Conservation (phyloP, 2,888 invertebrate species). For the Girardia tigrina region DNA sequence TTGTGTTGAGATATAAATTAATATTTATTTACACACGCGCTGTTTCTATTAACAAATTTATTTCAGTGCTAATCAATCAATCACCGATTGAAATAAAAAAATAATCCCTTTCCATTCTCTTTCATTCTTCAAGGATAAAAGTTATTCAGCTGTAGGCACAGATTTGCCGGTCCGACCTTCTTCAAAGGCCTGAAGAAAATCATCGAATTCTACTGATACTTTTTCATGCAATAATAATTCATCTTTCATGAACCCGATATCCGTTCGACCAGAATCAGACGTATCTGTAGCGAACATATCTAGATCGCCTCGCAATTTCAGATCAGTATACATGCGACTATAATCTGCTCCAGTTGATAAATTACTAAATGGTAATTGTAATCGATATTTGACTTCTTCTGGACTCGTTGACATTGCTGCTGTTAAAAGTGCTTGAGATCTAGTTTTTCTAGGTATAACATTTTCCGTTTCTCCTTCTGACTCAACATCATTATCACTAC, state of each 20-base stretch:
- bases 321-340: slow-evolving; percentile 24
- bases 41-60: too few relatives aligned
- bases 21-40: too few relatives aligned
- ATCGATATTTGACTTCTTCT: not conserved
- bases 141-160: not conserved
- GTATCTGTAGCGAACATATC: not conserved
- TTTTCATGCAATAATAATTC: not conserved
- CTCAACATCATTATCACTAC: not conserved
- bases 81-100: too few relatives aligned
- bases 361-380: slow-evolving; percentile 14
- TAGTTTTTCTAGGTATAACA: not conserved
- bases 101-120: too few relatives aligned
- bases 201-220: not conserved
- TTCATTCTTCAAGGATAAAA: too few relatives aligned
- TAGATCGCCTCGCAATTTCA: slow-evolving; percentile 15
- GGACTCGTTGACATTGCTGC: not conserved
- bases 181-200: not conserved
- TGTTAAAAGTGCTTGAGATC: not conserved
- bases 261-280: not conserved
- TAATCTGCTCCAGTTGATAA: not conserved
- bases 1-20: too few relatives aligned
- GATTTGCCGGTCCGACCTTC: not conserved
- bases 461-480: not conserved
- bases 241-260: not conserved
- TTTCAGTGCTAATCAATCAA: too few relatives aligned